Evolutionary conservation across 2,888 invertebrate genomes (phyloP).

Genomic region (Pristionchus arcanus): DNA sequence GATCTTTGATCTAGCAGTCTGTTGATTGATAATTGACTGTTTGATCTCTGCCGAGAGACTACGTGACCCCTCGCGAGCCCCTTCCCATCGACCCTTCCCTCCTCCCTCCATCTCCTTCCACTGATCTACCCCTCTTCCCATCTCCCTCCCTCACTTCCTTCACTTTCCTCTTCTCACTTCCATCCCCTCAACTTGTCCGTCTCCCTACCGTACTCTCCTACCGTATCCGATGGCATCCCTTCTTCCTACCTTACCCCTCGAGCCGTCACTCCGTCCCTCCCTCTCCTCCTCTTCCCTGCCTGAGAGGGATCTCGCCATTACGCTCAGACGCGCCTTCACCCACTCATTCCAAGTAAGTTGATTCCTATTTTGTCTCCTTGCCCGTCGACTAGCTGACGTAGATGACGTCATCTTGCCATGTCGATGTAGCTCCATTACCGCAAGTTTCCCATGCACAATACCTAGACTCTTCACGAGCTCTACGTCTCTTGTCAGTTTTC

Average conservation of each 20-base stretch:
- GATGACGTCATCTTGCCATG: too few relatives aligned
- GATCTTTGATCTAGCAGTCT: neutral
- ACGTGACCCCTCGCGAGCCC: neutral
- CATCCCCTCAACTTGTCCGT: neutral
- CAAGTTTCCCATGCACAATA: too few relatives aligned
- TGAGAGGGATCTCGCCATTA: conserved; percentile 38
- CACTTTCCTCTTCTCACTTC: neutral
- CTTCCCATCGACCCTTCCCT: neutral
- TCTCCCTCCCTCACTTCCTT: neutral
- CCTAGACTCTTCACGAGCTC: too few relatives aligned
- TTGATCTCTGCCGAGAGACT: neutral
- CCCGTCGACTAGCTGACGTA: too few relatives aligned
- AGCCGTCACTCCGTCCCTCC: conserved; percentile 31
- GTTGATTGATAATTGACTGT: neutral
- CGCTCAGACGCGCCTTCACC: conserved; percentile 38
- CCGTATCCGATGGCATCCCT: neutral
- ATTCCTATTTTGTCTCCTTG: too few relatives aligned
- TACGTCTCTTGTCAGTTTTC: too few relatives aligned
- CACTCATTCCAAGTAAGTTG: conserved; percentile 44
- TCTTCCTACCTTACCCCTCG: conserved; percentile 26
- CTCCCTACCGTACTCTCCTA: neutral
- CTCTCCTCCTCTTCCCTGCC: conserved; percentile 28
- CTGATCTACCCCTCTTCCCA: conserved; percentile 49
- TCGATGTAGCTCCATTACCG: too few relatives aligned
- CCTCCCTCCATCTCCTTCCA: neutral